phyloP scores from a whole-genome alignment of 2,888 invertebrate species.

The Aethes cnicana region DNA sequence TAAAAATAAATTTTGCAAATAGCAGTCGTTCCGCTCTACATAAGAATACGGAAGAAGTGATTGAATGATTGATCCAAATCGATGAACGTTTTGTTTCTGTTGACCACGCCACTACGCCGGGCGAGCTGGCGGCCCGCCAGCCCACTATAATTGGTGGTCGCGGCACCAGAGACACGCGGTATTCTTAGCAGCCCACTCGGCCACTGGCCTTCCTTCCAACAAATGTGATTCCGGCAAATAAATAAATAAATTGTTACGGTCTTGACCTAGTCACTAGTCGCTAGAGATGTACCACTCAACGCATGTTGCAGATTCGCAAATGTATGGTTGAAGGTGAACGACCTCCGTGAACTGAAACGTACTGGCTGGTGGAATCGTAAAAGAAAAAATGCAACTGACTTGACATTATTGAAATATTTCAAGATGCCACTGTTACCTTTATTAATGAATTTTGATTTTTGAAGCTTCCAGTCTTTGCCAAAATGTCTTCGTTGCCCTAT shows the following conservation, averaged over 20 bases:
- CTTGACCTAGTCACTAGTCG: slow-evolving; percentile 71
- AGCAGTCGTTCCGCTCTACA: slow-evolving; percentile 21
- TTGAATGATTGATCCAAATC: slow-evolving; percentile 64
- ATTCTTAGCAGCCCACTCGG: slow-evolving; percentile 85
- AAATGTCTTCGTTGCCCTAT: slow-evolving; percentile 46
- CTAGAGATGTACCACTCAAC: slow-evolving; percentile 45
- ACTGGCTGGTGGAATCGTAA: slow-evolving; percentile 26
- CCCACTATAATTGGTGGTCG: slow-evolving; percentile 94
- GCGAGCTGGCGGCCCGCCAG: slow-evolving; percentile 88
- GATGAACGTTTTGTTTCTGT: slow-evolving; percentile 67
- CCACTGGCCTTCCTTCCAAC: slow-evolving; percentile 71
- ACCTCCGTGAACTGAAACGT: slow-evolving; percentile 40
- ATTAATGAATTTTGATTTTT: too few species aligned
- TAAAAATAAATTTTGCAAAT: slow-evolving; percentile 10
- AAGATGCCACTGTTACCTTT: slow-evolving; percentile 46
- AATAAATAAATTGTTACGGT: slow-evolving; percentile 56
- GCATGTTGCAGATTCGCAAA: slow-evolving; percentile 38
- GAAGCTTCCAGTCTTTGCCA: too few species aligned
- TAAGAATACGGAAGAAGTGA: slow-evolving; percentile 32
- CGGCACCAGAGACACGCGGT: slow-evolving; percentile 82
- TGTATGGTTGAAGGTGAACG: slow-evolving; percentile 42
- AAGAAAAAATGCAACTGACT: background rate
- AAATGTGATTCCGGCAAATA: slow-evolving; percentile 55
- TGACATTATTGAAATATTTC: slow-evolving; percentile 4
- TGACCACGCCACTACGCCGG: slow-evolving; percentile 56